Evolutionary conservation across 2,888 invertebrate species (phyloP), one percentile per base, ranked within the genome.

Genomic region (Leptopterna dolabrata): DNA sequence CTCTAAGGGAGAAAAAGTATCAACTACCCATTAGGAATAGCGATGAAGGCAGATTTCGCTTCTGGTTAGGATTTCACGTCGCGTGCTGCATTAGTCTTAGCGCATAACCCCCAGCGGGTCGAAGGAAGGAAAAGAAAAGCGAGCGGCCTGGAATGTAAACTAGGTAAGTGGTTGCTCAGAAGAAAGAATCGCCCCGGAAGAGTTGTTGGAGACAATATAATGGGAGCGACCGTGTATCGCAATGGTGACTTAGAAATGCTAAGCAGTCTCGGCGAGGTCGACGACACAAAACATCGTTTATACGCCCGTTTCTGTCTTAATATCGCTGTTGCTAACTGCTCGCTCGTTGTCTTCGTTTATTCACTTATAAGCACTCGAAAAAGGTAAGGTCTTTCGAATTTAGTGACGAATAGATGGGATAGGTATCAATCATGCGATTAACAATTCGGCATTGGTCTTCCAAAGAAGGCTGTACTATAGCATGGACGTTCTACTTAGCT

Each of bases 151-250:
- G 63, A 63, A 63, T 63, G 63, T 63, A 63, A 63, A 63, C 63
- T 63, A 63, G 63, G 63, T 63, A 63, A 63, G 63, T 63, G 63
- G 63, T 63, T 63, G 63, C 63, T 63, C 63, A 24, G 24, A 63
- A 63, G 63, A 63, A 63, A 63, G 63, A 63, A 63, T 63, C 63
- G 73, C 73, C 73, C 41, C 73, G 73, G 73, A 73, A 41, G 73
- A 73, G 41, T 41, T 36, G 73, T 16, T 36, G 36, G 73, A 41
- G 36, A 73, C 73, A 73, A 41, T 73, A 36, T 73, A 73, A 73
- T 73, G 73, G 41, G 73, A 73, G 73, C 73, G 73, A 73, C 36
- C 73, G 73, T 30, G 73, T 73, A 73, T 73, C 41, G 73, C 73
- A 36, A 73, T 73, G 73, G 73, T 73, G 73, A 73, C 30, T 73